Evolutionary conservation across 2,888 invertebrate genomes (phyloP).

Genomic region (Graphium colonna): DNA sequence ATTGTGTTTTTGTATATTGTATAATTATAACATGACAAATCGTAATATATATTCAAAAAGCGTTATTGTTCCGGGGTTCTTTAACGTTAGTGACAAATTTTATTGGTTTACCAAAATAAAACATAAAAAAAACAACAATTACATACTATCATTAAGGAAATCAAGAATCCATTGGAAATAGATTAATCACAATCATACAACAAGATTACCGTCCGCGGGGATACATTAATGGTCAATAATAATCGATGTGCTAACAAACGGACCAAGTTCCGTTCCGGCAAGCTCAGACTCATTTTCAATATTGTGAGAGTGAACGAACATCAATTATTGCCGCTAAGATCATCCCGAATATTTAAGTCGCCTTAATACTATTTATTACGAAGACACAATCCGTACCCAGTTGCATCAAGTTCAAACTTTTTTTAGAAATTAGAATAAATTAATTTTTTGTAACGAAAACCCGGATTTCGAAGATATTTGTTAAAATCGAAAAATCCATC

Average conservation of each 20-base stretch:
- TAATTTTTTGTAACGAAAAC: no score
- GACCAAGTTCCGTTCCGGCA: conserved; percentile 34
- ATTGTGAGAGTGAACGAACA: conserved; percentile 35
- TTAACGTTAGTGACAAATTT: not conserved
- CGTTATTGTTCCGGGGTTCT: not conserved
- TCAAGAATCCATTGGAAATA: conserved; percentile 27
- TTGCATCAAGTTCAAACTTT: no score
- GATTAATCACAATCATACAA: conserved; percentile 49
- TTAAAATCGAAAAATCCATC: no score
- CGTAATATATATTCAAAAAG: not conserved
- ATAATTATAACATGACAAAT: not conserved
- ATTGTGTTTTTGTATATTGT: not conserved
- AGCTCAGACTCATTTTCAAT: conserved; percentile 11
- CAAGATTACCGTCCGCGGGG: conserved; percentile 42
- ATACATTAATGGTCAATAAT: conserved; percentile 50
- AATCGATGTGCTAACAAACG: conserved; percentile 46
- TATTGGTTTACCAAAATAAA: not conserved
- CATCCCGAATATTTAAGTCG: conserved; percentile 13
- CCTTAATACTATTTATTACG: no score
- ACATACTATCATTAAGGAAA: conserved; percentile 19
- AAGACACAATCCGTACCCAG: no score
- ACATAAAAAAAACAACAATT: not conserved
- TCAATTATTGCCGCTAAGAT: conserved; percentile 50
- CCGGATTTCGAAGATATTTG: no score
- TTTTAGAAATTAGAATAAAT: no score